These are phyloP conservation scores for Stigmatopora argus DNA, from an alignment of 2,113 vertebrate species.

Conservation along the genomic window DNA sequence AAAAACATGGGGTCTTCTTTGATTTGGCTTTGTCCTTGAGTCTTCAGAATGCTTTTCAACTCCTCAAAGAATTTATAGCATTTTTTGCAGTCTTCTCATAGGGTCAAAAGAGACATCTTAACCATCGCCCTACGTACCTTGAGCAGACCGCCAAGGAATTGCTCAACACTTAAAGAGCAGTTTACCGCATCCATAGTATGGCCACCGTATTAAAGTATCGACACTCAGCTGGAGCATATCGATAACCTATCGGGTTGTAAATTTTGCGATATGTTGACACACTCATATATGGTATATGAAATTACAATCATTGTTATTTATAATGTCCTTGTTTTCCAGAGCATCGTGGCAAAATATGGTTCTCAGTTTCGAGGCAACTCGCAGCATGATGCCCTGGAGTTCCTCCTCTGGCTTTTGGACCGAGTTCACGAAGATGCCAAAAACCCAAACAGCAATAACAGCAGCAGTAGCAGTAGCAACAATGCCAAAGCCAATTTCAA, in stretches of 20 bases:
- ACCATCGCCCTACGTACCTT: no score
- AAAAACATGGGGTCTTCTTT: not conserved
- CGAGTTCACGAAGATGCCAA: conserved; percentile 86
- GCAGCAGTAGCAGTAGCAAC: conserved; percentile 59
- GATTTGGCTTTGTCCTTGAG: not conserved
- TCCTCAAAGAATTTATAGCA: no score
- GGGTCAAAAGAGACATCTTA: no score
- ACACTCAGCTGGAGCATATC: no score
- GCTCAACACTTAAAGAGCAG: no score
- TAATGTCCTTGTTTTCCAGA: conserved; percentile 61
- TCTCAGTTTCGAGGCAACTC: conserved; percentile 88
- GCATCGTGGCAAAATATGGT: conserved; percentile 83
- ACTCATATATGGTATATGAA: not conserved
- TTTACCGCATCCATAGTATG: no score
- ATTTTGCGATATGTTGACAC: no score
- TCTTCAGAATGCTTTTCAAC: not conserved
- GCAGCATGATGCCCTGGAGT: conserved; percentile 91
- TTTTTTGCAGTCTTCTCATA: no score
- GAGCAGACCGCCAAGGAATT: no score
- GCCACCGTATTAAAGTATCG: no score
- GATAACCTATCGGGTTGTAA: no score
- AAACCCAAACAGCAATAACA: conserved; percentile 49
- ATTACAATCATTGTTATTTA: conserved; percentile 7
- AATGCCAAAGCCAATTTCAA: conserved; percentile 57
- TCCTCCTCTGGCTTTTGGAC: conserved; percentile 92